phyloP scores from a whole-genome alignment of 2,797 vertebrate species.

The Zalophus californianus region DNA sequence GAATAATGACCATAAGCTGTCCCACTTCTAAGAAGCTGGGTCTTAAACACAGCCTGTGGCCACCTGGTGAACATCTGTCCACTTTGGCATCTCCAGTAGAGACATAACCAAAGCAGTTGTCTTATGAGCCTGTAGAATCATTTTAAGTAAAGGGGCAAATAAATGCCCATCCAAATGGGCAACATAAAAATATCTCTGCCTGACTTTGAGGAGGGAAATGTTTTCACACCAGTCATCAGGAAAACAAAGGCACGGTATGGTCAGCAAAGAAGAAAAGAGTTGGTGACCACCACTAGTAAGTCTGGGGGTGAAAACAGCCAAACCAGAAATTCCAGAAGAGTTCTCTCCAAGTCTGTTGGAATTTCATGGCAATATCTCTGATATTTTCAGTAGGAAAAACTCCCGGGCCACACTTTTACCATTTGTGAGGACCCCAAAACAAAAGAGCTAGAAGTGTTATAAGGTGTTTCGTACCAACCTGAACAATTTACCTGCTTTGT shows the following conservation, averaged over 20 bases:
- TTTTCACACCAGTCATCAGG: background rate
- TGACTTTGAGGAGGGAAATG: background rate
- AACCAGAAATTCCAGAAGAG: background rate
- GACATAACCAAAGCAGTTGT: background rate
- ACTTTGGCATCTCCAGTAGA: background rate
- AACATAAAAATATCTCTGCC: background rate
- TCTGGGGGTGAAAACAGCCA: background rate
- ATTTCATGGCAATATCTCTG: background rate
- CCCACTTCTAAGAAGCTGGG: conserved; percentile 44
- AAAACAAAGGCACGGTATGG: background rate
- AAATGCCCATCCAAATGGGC: background rate
- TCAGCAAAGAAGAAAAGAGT: background rate
- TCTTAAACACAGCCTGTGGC: conserved; percentile 18
- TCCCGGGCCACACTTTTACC: background rate
- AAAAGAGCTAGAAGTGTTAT: background rate
- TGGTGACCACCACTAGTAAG: background rate
- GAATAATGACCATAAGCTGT: background rate
- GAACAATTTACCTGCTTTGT: conserved; percentile 51
- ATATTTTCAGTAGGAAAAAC: background rate
- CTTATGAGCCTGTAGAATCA: background rate
- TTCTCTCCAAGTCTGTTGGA: background rate
- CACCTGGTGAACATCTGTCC: background rate
- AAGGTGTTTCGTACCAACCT: background rate
- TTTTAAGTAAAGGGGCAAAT: conserved; percentile 18
- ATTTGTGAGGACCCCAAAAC: background rate